phyloP scores from a whole-genome alignment of 2,113 vertebrate genomes.

The Percopsis transmontana region DNA sequence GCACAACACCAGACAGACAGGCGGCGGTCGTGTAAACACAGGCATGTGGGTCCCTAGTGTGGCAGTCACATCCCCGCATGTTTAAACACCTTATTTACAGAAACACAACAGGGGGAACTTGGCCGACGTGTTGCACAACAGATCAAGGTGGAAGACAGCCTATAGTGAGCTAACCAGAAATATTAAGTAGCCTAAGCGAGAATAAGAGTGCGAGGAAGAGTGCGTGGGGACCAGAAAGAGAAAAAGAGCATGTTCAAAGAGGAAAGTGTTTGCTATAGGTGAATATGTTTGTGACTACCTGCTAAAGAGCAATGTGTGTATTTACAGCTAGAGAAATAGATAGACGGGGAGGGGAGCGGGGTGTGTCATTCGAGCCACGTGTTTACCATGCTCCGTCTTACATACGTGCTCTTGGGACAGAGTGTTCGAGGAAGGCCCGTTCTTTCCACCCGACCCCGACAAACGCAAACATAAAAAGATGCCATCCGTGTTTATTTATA shows the following conservation, averaged over 20 bases:
- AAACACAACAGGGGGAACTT: slow-evolving; percentile 27
- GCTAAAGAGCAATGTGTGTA: slow-evolving; percentile 50
- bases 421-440: slow-evolving; percentile 50
- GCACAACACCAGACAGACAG: not conserved
- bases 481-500: not conserved
- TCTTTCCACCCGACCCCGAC: slow-evolving; percentile 5
- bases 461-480: slow-evolving; percentile 11
- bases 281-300: no score
- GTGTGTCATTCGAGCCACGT: slow-evolving; percentile 67
- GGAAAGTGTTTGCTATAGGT: no score
- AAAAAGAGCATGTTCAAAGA: not conserved
- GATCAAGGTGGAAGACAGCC: not conserved
- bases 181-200: slow-evolving; percentile 1
- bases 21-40: slow-evolving; percentile 10
- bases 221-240: not conserved
- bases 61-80: not conserved
- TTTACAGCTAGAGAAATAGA: slow-evolving; percentile 14
- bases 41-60: not conserved
- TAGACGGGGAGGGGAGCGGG: slow-evolving; percentile 1
- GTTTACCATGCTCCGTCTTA: slow-evolving; percentile 69
- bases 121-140: slow-evolving; percentile 37
- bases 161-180: not conserved
- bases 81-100: slow-evolving; percentile 45
- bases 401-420: slow-evolving; percentile 62
- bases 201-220: not conserved